Evolutionary conservation across 2,888 invertebrate species (phyloP).

Genomic region (Stictocephala bisonia): DNA sequence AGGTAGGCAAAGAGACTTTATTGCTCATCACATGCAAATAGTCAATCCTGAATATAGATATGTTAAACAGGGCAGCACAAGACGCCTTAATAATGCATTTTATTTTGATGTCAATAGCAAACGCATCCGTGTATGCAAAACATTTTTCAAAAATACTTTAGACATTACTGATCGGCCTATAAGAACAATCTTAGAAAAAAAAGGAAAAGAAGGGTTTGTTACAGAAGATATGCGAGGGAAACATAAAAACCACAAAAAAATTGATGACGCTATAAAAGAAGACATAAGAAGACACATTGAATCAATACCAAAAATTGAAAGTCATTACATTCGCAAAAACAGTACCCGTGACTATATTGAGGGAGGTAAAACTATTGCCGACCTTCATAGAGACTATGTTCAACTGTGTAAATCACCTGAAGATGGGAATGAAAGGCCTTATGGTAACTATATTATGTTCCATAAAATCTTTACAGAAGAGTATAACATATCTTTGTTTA

Average conservation of each 20-base stretch:
- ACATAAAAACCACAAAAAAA: slow-evolving; percentile 24
- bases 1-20: slow-evolving; percentile 15
- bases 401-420: slow-evolving; percentile 17
- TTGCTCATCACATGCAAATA: slow-evolving; percentile 12
- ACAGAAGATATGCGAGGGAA: slow-evolving; percentile 18
- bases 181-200: slow-evolving; percentile 7
- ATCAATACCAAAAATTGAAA: slow-evolving; percentile 30
- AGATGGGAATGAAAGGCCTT: slow-evolving; percentile 24
- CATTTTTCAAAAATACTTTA: slow-evolving; percentile 17
- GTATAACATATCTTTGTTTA: slow-evolving; percentile 59
- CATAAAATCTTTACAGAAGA: slow-evolving; percentile 35
- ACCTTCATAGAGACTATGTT: slow-evolving; percentile 52
- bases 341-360: slow-evolving; percentile 30
- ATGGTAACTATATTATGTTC: slow-evolving; percentile 36
- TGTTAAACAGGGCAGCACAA: slow-evolving; percentile 27
- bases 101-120: slow-evolving; percentile 23
- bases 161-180: slow-evolving; percentile 25
- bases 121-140: slow-evolving; percentile 22
- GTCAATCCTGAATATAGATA: slow-evolving; percentile 19
- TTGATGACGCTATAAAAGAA: slow-evolving; percentile 41
- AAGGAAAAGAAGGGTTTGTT: slow-evolving; percentile 5
- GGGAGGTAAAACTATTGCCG: slow-evolving; percentile 46
- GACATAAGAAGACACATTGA: slow-evolving; percentile 28
- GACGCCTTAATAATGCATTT: slow-evolving; percentile 33
- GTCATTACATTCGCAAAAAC: slow-evolving; percentile 30